These are phyloP conservation scores for Nowickia ferox DNA, from an alignment of 2,888 invertebrate genomes.

Conservation along the genomic window DNA sequence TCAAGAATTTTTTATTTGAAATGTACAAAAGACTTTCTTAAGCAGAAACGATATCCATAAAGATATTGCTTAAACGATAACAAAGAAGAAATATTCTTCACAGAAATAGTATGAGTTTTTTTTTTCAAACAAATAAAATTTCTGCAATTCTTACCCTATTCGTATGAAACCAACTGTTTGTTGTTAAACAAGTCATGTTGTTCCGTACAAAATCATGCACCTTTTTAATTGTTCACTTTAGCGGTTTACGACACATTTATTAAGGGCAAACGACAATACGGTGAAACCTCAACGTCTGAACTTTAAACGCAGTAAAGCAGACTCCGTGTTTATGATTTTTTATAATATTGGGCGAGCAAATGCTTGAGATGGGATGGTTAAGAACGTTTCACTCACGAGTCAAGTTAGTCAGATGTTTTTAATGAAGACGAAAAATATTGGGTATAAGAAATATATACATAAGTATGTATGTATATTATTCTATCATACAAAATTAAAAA, in stretches of 20 bases:
- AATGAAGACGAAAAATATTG: too few relatives aligned
- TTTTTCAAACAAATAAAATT: neutral
- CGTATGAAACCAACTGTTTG: neutral
- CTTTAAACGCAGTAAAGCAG: conserved; percentile 29
- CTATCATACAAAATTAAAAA: too few relatives aligned
- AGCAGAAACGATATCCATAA: too few relatives aligned
- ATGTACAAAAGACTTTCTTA: too few relatives aligned
- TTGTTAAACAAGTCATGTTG: neutral
- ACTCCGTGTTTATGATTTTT: neutral
- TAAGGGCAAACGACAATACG: conserved; percentile 48
- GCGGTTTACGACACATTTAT: conserved; percentile 57
- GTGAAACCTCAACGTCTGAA: conserved; percentile 49
- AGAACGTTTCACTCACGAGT: neutral
- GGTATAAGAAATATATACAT: too few relatives aligned
- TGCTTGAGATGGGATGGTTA: neutral
- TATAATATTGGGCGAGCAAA: neutral
- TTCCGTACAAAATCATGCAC: conserved; percentile 3
- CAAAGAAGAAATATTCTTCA: too few relatives aligned
- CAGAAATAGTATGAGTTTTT: too few relatives aligned
- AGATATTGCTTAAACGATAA: too few relatives aligned
- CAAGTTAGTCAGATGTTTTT: neutral
- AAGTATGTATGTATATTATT: too few relatives aligned
- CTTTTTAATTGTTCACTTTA: conserved; percentile 39
- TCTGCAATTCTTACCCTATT: neutral
- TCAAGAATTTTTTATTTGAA: too few relatives aligned